Evolutionary conservation across 2,888 invertebrate genomes (phyloP).

Genomic region (Aphodius sticticus): DNA sequence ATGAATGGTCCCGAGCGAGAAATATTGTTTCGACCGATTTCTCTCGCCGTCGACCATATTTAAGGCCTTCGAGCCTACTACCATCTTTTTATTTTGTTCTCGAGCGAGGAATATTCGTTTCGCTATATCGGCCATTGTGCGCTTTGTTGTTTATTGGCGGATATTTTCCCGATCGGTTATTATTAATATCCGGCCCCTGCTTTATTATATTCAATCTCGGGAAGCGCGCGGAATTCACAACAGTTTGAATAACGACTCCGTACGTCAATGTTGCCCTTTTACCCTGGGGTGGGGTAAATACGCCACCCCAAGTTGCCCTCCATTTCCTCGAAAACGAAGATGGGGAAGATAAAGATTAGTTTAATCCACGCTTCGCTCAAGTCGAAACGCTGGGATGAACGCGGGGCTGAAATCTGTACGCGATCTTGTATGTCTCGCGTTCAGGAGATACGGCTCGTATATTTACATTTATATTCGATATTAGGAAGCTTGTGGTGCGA

Average conservation of each 20-base stretch:
- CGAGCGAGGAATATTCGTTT: background rate
- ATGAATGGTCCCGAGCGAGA: conserved; percentile 45
- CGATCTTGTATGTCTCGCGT: background rate
- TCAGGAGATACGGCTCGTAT: background rate
- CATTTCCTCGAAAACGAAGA: background rate
- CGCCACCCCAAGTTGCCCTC: background rate
- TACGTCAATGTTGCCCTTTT: background rate
- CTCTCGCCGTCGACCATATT: background rate
- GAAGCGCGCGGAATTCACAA: background rate
- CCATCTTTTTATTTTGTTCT: background rate
- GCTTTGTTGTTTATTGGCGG: background rate
- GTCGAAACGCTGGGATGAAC: background rate
- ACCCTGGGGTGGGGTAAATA: background rate
- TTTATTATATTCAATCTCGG: conserved; percentile 4
- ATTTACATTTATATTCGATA: conserved; percentile 4
- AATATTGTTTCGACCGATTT: conserved; percentile 41
- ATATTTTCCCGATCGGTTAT: background rate
- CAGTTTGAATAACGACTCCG: background rate
- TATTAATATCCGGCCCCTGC: background rate
- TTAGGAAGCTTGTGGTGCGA: background rate
- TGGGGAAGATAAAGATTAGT: background rate
- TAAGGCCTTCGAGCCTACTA: background rate
- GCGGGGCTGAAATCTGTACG: background rate
- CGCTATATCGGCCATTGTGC: background rate
- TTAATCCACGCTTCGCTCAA: background rate